Evolutionary conservation across 1,140 invertebrate species (phyloP).

Genomic region (Ostrea edulis): DNA sequence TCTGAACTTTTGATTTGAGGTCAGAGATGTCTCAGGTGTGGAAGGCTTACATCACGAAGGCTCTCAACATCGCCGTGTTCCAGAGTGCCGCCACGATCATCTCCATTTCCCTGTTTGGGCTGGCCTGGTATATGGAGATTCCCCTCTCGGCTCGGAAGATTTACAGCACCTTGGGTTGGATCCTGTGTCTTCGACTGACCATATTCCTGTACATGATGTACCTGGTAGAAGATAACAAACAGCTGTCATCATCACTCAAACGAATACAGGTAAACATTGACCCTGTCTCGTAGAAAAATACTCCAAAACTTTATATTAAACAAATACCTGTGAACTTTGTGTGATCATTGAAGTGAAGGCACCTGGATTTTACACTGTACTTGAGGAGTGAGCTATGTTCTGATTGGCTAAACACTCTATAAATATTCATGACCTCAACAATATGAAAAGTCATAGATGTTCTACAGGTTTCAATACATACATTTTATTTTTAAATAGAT

Average conservation of each 20-base stretch:
- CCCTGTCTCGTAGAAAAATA: background rate
- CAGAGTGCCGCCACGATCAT: background rate
- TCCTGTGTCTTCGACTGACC: constrained; percentile 30
- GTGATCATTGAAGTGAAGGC: background rate
- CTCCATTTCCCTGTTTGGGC: constrained; percentile 27
- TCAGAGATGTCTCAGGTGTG: constrained; percentile 18
- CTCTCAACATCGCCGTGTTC: constrained; percentile 22
- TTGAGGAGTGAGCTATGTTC: too few relatives aligned
- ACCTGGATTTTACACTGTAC: background rate
- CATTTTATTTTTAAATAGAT: too few relatives aligned
- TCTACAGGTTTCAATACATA: too few relatives aligned
- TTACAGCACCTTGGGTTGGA: constrained; percentile 40
- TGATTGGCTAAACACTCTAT: too few relatives aligned
- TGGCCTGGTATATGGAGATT: constrained; percentile 30
- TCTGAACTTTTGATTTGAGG: constrained; percentile 21
- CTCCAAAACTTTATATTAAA: background rate
- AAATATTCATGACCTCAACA: too few relatives aligned
- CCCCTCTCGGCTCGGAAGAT: constrained; percentile 19
- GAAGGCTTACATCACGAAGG: constrained; percentile 10
- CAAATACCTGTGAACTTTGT: background rate
- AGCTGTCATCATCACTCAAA: constrained; percentile 36
- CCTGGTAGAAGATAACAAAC: constrained; percentile 44
- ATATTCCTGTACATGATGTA: constrained; percentile 48
- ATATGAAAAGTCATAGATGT: too few relatives aligned
- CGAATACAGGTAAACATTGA: constrained; percentile 40